Conservation (phyloP, 2,797 vertebrate genomes). For the Pogonophryne albipinna region DNA sequence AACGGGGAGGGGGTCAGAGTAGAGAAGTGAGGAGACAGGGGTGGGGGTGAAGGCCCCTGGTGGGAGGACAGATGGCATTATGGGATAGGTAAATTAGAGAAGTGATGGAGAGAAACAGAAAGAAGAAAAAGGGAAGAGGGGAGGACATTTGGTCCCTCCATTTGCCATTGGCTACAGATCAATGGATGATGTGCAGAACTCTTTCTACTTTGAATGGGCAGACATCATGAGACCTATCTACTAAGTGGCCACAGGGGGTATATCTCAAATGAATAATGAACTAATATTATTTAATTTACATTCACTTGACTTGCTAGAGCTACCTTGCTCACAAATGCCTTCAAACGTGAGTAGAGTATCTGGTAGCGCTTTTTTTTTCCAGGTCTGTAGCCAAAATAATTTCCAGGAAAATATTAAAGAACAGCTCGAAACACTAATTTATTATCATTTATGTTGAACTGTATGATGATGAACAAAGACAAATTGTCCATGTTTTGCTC, state of each 20-base stretch:
- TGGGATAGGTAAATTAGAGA: slow-evolving; percentile 55
- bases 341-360: neutral
- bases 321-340: neutral
- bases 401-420: too few species aligned
- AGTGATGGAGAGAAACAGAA: slow-evolving; percentile 33
- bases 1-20: slow-evolving; percentile 32
- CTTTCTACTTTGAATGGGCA: slow-evolving; percentile 32
- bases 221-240: slow-evolving; percentile 1
- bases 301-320: slow-evolving; percentile 11
- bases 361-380: neutral
- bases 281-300: slow-evolving; percentile 23
- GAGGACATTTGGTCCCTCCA: slow-evolving; percentile 21
- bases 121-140: slow-evolving; percentile 12
- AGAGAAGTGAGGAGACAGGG: slow-evolving; percentile 33
- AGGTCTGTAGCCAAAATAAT: neutral
- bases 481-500: neutral
- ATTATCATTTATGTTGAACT: neutral
- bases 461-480: neutral
- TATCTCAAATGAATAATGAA: slow-evolving; percentile 31
- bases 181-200: slow-evolving; percentile 37
- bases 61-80: slow-evolving; percentile 59
- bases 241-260: neutral
- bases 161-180: slow-evolving; percentile 40
- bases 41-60: slow-evolving; percentile 35
- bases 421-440: too few species aligned